phyloP scores from a whole-genome alignment of 2,797 vertebrate genomes.

The Adrianichthys oophorus region DNA sequence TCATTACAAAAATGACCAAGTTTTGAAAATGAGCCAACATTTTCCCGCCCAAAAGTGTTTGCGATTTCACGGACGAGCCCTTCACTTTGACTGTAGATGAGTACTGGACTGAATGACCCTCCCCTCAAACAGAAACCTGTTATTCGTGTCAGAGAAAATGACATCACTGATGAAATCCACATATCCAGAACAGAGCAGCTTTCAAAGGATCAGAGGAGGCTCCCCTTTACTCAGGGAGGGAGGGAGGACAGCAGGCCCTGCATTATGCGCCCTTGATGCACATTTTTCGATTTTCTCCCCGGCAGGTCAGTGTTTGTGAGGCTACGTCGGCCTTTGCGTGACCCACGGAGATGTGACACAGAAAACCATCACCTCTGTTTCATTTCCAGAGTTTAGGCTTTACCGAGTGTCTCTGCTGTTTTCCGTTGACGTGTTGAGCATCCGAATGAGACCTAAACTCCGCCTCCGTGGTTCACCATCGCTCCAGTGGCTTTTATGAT shows the following conservation, averaged over 20 bases:
- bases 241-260: slow-evolving; percentile 35
- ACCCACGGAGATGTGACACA: slow-evolving; percentile 64
- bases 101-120: too few species aligned
- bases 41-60: too few species aligned
- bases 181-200: slow-evolving; percentile 31
- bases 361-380: slow-evolving; percentile 48
- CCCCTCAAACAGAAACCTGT: not conserved
- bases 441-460: slow-evolving; percentile 50
- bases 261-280: slow-evolving; percentile 33
- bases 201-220: slow-evolving; percentile 10
- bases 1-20: too few species aligned
- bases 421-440: slow-evolving; percentile 44
- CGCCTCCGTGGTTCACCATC: slow-evolving; percentile 51
- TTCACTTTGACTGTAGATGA: too few species aligned
- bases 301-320: slow-evolving; percentile 32
- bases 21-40: too few species aligned
- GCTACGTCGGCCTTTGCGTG: slow-evolving; percentile 49
- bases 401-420: slow-evolving; percentile 32
- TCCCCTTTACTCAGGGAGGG: slow-evolving; percentile 21
- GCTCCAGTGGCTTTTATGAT: slow-evolving; percentile 66
- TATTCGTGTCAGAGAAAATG: slow-evolving; percentile 39
- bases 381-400: slow-evolving; percentile 41
- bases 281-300: slow-evolving; percentile 38
- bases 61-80: too few species aligned
- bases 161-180: slow-evolving; percentile 31